phyloP scores from a whole-genome alignment of 2,797 vertebrate genomes.

The Crypturellus tataupa region DNA sequence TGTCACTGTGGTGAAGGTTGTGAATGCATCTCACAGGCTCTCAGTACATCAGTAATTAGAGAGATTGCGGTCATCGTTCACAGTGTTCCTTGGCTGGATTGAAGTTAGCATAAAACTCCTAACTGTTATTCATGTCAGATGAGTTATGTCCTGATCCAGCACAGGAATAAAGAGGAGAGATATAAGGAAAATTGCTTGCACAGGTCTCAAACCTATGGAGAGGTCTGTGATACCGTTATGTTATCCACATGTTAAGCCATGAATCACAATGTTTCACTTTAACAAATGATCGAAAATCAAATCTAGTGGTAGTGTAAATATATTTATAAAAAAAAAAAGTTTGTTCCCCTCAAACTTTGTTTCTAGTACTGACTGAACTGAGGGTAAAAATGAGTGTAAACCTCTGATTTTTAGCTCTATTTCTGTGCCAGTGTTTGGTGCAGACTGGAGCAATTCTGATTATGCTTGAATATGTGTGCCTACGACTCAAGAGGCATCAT shows the following conservation, averaged over 20 bases:
- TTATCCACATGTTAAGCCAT: background rate
- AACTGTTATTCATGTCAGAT: background rate
- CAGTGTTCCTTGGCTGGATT: background rate
- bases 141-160: background rate
- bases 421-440: background rate
- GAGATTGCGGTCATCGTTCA: background rate
- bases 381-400: background rate
- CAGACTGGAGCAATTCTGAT: background rate
- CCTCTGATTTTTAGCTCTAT: background rate
- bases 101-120: background rate
- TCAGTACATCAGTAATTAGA: background rate
- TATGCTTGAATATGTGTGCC: background rate
- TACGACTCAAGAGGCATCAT: background rate
- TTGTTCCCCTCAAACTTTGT: background rate
- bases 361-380: background rate
- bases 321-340: background rate
- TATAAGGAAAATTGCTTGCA: background rate
- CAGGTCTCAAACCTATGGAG: background rate
- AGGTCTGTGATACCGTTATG: background rate
- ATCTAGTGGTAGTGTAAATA: background rate
- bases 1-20: background rate
- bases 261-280: background rate
- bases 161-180: background rate
- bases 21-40: background rate
- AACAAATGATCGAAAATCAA: background rate